Evolutionary conservation across 1,140 invertebrate species (phyloP).

Genomic region (Capitella teleta): DNA sequence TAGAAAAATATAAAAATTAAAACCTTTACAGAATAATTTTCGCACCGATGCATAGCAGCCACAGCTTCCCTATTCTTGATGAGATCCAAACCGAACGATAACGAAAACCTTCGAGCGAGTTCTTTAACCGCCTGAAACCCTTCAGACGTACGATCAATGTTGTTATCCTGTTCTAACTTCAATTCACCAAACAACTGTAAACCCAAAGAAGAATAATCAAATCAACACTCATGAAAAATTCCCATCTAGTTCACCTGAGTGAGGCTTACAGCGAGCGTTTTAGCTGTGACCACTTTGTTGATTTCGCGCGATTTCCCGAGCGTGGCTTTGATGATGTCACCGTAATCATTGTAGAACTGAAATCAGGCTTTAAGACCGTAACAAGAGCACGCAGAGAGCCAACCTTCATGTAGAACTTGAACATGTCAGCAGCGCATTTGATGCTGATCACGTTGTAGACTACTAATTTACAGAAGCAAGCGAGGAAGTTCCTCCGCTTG

Average conservation of each 20-base stretch:
- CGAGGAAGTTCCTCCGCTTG: conserved; percentile 87
- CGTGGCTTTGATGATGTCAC: conserved; percentile 98
- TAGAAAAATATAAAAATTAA: neutral
- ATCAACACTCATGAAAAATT: neutral
- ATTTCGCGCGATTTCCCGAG: conserved; percentile 93
- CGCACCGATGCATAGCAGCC: conserved; percentile 69
- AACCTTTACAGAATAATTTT: neutral
- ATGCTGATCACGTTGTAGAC: conserved; percentile 94
- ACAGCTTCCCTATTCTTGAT: conserved; percentile 96
- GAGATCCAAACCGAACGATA: conserved; percentile 94
- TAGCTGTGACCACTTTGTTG: conserved; percentile 89
- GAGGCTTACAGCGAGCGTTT: conserved; percentile 85
- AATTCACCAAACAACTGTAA: conserved; percentile 62
- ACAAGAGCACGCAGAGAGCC: conserved; percentile 9
- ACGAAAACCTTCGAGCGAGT: conserved; percentile 88
- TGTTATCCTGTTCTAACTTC: conserved; percentile 45
- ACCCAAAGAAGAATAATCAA: neutral
- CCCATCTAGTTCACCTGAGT: conserved; percentile 42
- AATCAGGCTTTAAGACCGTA: conserved; percentile 14
- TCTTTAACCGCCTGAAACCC: conserved; percentile 83
- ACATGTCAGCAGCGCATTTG: conserved; percentile 81
- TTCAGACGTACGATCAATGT: conserved; percentile 58
- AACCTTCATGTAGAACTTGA: conserved; percentile 94
- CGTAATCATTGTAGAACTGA: conserved; percentile 94
- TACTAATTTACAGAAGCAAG: conserved; percentile 93